Base-by-base conservation (phyloP, 1,140 invertebrate genomes). In the Bombus consobrinus region DNA sequence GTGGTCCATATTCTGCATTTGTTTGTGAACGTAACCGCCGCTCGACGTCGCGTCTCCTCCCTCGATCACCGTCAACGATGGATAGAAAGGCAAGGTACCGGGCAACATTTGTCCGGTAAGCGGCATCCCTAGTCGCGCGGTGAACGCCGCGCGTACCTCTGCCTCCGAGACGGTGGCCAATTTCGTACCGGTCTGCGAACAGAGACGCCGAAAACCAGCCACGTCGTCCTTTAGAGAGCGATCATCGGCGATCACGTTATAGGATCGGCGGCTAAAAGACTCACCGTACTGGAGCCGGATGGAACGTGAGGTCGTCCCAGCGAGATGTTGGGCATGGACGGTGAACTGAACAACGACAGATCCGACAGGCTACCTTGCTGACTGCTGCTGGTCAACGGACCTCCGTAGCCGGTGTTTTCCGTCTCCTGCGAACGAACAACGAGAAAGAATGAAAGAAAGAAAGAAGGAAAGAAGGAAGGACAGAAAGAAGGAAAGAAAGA, bases 291-390 rank as follows among this genome's bases (percentile, higher is more conserved):
- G 34, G 94, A 94, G 85, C 91, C 93, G 39, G 94, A 94, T 79
- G 96, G 95, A 90, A 96, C 96, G 92, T 97, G 97, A 86, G 98
- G 98, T 93, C 98, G 96, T 64, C 98, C 98, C 85, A 99, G 95
- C 64, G 98, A 99, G 91, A 99, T 99, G 95, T 99, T 99, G 85
- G 99, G 98, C 97, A 99, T 97, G 90, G 98, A 99, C 62, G 98
- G 98, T 90, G 98, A 98, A 91, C 98, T 98, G 95, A 99, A 99
- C 25, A 99, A 95, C 53, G 97, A 97, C 28, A 97, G 94, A 94
- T 97, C 97, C 47, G 96, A 96, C 66, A 96, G 96, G 94, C 95
- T 95, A 87, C 96, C 96, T 89, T 96, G 96, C 74, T 96, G 96
- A 90, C 95, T 96, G 88, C 94, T 95, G 77, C 95, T 96, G 47